Base-by-base conservation (phyloP, 2,113 vertebrate species). In the Rhadina sibilatrix region DNA sequence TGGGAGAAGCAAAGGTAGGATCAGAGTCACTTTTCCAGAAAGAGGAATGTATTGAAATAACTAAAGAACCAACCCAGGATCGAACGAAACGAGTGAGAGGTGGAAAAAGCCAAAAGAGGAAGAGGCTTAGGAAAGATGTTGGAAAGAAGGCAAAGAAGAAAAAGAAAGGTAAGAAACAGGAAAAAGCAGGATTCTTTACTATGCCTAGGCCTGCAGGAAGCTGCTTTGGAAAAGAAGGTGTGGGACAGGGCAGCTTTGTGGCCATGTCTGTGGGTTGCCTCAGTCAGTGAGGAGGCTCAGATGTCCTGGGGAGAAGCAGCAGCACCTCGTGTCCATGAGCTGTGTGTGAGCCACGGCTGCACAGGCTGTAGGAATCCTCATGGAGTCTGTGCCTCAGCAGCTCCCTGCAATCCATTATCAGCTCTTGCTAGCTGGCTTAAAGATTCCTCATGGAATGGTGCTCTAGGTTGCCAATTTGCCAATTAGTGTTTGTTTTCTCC, bases 51-150 rank as follows among this genome's bases (percentile, higher is more conserved):
- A 54, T 98, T 60, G 97, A 98, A 83, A n/a, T 98, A 25, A 97
- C 68, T 50, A 95, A 85, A 25, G 98, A 98, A 92, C 72, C 97
- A 28, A 89, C 80, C 3, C 79, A 95, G 71, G 97, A 97, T 76
- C 96, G 98, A 66, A 98, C 85, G 4, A 97, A 94, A 69, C 92
- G 97, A 69, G 98, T 98, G 65, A 97, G 91, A 28, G 98, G 98
- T 6, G 98, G 98, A 11, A 98, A 96, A 83, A 97, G 68, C 77
- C 98, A 98, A 54, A 99, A 98, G 85, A 98, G 98, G 57, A 98
- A 98, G 59, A 97, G 98, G 50, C 97, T 96, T 30, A 98, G 94
- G 92, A 98, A 97, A 25, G 98, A 98, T 19, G 52, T 42, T 14
- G 97, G 65, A 28, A 98, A 97, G 94, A 98, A 97, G 57, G 15